Evolutionary conservation across 2,888 invertebrate species (phyloP).

Genomic region (Phragmatobia fuliginosa): DNA sequence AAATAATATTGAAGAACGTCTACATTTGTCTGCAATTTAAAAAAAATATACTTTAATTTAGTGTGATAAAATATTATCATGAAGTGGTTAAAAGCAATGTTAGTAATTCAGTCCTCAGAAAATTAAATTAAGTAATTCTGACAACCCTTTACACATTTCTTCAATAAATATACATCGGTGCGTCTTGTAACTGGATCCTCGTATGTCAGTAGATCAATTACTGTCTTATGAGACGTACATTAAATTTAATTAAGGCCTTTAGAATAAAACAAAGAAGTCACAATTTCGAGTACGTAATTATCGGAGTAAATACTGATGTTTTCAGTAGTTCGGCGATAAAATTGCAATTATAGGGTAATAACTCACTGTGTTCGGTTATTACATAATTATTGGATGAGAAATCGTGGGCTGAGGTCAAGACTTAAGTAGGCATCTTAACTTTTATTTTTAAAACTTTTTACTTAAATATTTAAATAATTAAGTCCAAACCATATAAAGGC

Average conservation of each 20-base stretch:
- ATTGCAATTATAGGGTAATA: slow-evolving; percentile 58
- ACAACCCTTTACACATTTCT: slow-evolving; percentile 23
- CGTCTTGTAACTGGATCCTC: slow-evolving; percentile 19
- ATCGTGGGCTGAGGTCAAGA: slow-evolving; percentile 35
- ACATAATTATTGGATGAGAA: slow-evolving; percentile 57
- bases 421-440: slow-evolving; percentile 15
- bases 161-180: slow-evolving; percentile 9
- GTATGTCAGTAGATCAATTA: slow-evolving; percentile 25
- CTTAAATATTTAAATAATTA: slow-evolving; percentile 4
- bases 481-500: neutral
- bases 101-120: slow-evolving; percentile 7
- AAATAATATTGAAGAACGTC: neutral
- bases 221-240: slow-evolving; percentile 26
- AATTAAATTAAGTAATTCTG: no score
- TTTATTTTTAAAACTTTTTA: neutral
- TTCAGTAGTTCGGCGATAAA: slow-evolving; percentile 57
- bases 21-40: neutral
- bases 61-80: neutral
- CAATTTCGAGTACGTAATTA: slow-evolving; percentile 46
- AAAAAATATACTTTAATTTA: neutral
- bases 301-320: slow-evolving; percentile 48
- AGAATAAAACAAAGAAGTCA: slow-evolving; percentile 50
- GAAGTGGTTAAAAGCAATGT: slow-evolving; percentile 7
- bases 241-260: slow-evolving; percentile 49
- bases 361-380: slow-evolving; percentile 42